phyloP scores from a whole-genome alignment of 2,888 invertebrate genomes.

The Gandaritis pyraliata region DNA sequence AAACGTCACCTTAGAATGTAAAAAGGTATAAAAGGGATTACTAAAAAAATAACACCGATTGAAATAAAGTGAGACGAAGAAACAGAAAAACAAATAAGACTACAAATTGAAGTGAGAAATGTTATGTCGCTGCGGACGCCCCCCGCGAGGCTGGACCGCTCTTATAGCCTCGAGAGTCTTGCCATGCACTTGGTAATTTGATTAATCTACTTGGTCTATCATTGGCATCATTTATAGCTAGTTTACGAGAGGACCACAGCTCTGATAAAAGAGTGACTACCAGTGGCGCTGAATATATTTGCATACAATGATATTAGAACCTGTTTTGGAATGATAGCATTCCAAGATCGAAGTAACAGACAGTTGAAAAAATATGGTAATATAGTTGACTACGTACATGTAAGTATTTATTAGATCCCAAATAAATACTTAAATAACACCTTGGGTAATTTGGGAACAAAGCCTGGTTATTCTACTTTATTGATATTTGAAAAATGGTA shows the following conservation, averaged over 20 bases:
- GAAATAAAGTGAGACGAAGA: slow-evolving; percentile 75
- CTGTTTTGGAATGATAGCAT: slow-evolving; percentile 56
- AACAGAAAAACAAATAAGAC: slow-evolving; percentile 73
- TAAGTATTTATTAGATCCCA: too few species aligned
- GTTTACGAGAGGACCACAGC: slow-evolving; percentile 60
- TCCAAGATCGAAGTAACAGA: slow-evolving; percentile 43
- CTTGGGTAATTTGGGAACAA: too few species aligned
- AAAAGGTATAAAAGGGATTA: slow-evolving; percentile 66
- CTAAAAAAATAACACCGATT: slow-evolving; percentile 66
- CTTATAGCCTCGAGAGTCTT: slow-evolving; percentile 49
- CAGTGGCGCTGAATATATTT: slow-evolving; percentile 65
- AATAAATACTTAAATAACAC: too few species aligned
- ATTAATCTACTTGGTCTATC: slow-evolving; percentile 70
- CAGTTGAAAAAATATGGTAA: too few species aligned
- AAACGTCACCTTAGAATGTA: slow-evolving; percentile 82
- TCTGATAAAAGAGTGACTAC: slow-evolving; percentile 68
- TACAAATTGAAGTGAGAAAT: slow-evolving; percentile 81
- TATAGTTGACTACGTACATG: too few species aligned
- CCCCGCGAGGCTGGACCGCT: slow-evolving; percentile 63
- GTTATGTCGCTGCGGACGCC: slow-evolving; percentile 71
- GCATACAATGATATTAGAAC: slow-evolving; percentile 72
- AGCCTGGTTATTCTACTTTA: too few species aligned
- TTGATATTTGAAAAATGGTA: too few species aligned
- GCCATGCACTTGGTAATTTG: slow-evolving; percentile 64
- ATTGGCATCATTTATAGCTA: slow-evolving; percentile 64